Evolutionary conservation across 2,888 invertebrate genomes (phyloP), one percentile per base, ranked within the genome.

Genomic region (Cryptus viduatorius): DNA sequence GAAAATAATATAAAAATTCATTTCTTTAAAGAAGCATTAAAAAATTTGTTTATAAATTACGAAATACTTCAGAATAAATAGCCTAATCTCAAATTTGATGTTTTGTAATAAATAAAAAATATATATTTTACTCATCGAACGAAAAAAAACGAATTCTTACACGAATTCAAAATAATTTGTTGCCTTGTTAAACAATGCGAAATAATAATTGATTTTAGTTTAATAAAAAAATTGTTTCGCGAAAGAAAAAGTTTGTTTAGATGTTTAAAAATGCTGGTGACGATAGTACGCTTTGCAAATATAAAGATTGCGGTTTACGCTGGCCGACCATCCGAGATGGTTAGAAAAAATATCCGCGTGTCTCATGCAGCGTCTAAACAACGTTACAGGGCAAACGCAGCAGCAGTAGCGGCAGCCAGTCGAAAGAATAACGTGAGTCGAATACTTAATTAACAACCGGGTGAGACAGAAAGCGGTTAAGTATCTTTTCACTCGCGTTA

Each of bases 391-490:
- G 75, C 75, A 37, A 14, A 31, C 37, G 24, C 48, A 37, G 37
- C 37, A 37, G 37, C 37, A 8, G 37, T 37, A 37, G 37, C 37
- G 37, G 14, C 37, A 61, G 61, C 31, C 64, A 68, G 79, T 59
- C 24, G 53, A 59, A 84, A 76, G 82, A 82, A 79, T 82, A 59
- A 31, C 82, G 79, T 67, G 79, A 72, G 46, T 76, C 79, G 85
- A 82, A 85, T 85, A 85, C 79, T 82, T 72, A 82, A 85, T 85
- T 85, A 85, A 85, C 59, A 72, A 65, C 76, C 56, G 81, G 24
- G 12, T 29, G 59, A 59, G 59, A 24, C 59, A 24, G 59, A 59
- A 31, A 59, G 59, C 24, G 59, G 24, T 29, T 48, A 48, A 12
- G 24, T 29, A 14, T 59, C 14, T 59, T 59, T 59, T 31, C 59